These are phyloP conservation scores for Antheraea pernyi DNA, from an alignment of 1,140 invertebrate genomes.

Conservation along the genomic window DNA sequence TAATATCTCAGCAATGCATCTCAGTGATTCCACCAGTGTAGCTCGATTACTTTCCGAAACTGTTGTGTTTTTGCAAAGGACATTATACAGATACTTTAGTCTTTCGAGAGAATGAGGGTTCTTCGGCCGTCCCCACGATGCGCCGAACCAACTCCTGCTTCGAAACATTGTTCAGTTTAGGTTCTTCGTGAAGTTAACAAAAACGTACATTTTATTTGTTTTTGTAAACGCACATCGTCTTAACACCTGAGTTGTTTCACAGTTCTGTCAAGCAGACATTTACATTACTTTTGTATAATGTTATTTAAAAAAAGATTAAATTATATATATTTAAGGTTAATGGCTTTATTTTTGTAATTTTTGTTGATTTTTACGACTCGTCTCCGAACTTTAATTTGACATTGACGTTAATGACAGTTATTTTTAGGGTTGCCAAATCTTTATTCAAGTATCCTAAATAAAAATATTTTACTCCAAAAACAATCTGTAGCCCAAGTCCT, in stretches of 20 bases:
- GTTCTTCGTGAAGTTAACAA: constrained; percentile 4
- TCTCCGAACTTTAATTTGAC: neutral
- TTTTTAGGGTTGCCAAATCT: neutral
- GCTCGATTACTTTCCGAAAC: constrained; percentile 97
- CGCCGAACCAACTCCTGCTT: constrained; percentile 92
- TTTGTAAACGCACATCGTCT: constrained; percentile 40
- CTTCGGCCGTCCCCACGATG: constrained; percentile 93
- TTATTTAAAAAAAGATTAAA: neutral
- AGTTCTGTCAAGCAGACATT: neutral
- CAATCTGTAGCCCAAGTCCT: no score
- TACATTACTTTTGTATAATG: neutral
- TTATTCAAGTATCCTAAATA: neutral
- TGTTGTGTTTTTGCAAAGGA: constrained; percentile 97
- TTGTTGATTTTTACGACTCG: neutral
- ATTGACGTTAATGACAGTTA: neutral
- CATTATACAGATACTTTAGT: constrained; percentile 97
- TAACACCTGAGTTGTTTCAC: constrained; percentile 5
- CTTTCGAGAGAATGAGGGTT: constrained; percentile 98
- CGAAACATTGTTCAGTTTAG: constrained; percentile 84
- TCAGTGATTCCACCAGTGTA: constrained; percentile 96
- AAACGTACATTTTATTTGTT: constrained; percentile 42
- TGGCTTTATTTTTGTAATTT: neutral
- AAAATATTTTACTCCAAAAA: neutral
- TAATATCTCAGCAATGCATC: constrained; percentile 98
- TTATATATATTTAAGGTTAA: neutral